Conservation (phyloP, 2,113 vertebrate genomes). For the Oncorhynchus clarkii region DNA sequence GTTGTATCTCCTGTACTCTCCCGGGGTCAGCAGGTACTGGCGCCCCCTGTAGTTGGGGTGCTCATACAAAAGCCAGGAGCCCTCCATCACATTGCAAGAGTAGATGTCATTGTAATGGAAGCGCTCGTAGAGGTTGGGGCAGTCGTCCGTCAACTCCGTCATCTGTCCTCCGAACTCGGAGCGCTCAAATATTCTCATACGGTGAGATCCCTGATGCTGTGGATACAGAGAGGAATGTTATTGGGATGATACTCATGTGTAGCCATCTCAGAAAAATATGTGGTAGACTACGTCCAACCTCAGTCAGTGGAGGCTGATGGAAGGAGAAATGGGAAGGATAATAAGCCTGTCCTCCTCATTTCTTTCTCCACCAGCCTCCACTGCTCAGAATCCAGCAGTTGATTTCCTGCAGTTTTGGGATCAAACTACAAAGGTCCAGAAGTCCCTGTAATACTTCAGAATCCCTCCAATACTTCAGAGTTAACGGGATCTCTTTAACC, state of each 20-base stretch:
- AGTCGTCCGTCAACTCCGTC: slow-evolving; percentile 68
- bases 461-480: too few species aligned
- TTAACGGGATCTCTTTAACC: not conserved
- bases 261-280: not conserved
- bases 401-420: too few species aligned
- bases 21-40: slow-evolving; percentile 60
- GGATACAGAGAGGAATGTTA: not conserved
- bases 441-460: too few species aligned
- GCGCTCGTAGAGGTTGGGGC: slow-evolving; percentile 61
- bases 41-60: slow-evolving; percentile 66
- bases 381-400: too few species aligned
- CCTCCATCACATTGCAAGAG: slow-evolving; percentile 69
- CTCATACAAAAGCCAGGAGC: slow-evolving; percentile 72
- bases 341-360: too few species aligned
- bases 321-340: too few species aligned
- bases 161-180: slow-evolving; percentile 64
- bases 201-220: slow-evolving; percentile 64
- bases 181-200: slow-evolving; percentile 63
- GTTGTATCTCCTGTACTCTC: slow-evolving; percentile 60
- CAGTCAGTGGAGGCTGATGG: too few species aligned
- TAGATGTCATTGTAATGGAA: slow-evolving; percentile 61
- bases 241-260: too few species aligned
- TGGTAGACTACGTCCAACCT: not conserved
- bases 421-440: too few species aligned
- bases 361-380: too few species aligned